Conservation (phyloP, 2,888 invertebrate genomes). For the Idaea biselata region DNA sequence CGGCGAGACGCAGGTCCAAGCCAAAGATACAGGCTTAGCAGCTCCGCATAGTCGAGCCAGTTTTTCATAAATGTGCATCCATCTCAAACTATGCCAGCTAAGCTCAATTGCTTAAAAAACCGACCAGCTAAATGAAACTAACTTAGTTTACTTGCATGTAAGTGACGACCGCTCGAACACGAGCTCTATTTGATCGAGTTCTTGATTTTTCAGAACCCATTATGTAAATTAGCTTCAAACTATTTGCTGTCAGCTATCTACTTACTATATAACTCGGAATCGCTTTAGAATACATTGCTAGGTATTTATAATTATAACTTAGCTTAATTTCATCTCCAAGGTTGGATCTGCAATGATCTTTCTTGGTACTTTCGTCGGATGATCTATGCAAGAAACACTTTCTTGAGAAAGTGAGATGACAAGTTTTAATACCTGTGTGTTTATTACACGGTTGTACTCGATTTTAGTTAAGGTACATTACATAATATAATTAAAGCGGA, state of each 20-base stretch:
- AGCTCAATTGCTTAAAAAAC: no score
- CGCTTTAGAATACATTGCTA: no score
- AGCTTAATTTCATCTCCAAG: neutral
- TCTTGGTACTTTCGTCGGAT: neutral
- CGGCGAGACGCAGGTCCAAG: no score
- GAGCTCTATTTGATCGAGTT: neutral
- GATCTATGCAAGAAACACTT: neutral
- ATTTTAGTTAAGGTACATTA: neutral
- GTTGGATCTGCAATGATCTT: neutral
- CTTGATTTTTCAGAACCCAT: neutral
- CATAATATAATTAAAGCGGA: neutral
- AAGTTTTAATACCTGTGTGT: neutral
- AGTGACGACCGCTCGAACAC: no score
- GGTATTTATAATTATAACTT: neutral
- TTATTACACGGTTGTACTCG: neutral
- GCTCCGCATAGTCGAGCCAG: no score
- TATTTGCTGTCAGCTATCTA: neutral
- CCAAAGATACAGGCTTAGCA: no score
- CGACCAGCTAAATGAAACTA: no score
- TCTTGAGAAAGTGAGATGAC: neutral
- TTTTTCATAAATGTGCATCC: no score
- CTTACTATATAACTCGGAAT: neutral
- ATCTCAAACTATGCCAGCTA: no score
- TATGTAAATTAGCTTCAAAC: neutral
- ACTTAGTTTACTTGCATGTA: no score